Evolutionary conservation across 1,140 invertebrate species (phyloP).

Genomic region (Luehdorfia chinensis): DNA sequence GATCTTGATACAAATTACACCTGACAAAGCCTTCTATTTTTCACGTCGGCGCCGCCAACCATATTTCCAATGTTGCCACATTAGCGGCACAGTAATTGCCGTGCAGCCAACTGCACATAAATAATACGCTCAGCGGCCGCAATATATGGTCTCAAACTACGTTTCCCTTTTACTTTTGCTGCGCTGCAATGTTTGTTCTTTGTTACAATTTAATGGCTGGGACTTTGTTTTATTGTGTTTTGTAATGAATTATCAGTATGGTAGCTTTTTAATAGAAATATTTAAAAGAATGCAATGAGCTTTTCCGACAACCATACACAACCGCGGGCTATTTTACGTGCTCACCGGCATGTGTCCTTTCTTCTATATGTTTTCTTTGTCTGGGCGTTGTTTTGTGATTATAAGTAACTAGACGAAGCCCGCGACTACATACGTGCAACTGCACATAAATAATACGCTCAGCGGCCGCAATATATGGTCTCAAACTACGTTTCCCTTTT

Average conservation of each 20-base stretch:
- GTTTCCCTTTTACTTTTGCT: conserved; percentile 10
- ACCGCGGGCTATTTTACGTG: too few relatives aligned
- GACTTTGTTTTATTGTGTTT: not conserved
- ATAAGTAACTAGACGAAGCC: too few relatives aligned
- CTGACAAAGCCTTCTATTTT: conserved; percentile 30
- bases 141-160: not conserved
- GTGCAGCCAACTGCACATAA: conserved; percentile 34
- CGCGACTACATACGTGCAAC: conserved; percentile 30
- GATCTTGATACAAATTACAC: conserved; percentile 11
- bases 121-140: conserved; percentile 26
- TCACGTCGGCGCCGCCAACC: conserved; percentile 22
- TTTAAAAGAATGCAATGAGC: too few relatives aligned
- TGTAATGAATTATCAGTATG: conserved; percentile 14
- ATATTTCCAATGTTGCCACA: conserved; percentile 43
- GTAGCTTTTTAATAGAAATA: too few relatives aligned
- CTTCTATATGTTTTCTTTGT: too few relatives aligned
- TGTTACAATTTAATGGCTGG: not conserved
- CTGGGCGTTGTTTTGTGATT: too few relatives aligned
- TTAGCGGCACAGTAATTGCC: conserved; percentile 47
- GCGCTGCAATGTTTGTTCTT: conserved; percentile 15
- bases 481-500: not conserved
- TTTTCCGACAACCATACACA: too few relatives aligned
- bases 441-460: conserved; percentile 38
- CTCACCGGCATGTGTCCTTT: too few relatives aligned
- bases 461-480: not conserved